Evolutionary conservation across 1,140 invertebrate genomes (phyloP).

Genomic region (Trichonephila inaurata): DNA sequence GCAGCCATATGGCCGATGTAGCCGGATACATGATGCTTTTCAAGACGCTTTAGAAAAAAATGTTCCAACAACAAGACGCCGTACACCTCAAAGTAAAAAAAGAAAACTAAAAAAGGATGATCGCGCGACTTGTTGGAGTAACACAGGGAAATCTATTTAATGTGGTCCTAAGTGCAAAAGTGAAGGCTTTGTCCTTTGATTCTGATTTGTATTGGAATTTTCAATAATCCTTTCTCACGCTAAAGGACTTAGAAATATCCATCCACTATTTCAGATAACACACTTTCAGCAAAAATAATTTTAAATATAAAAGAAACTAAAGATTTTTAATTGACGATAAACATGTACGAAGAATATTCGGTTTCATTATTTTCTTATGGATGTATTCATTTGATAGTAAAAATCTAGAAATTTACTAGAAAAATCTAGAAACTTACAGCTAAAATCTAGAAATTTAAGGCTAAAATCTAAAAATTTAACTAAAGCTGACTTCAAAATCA

Average conservation of each 20-base stretch:
- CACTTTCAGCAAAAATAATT: no score
- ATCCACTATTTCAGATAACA: background rate
- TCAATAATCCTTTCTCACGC: background rate
- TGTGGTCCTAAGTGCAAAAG: background rate
- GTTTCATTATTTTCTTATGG: no score
- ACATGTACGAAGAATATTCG: no score
- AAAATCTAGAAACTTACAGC: no score
- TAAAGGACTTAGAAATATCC: background rate
- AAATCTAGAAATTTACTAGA: no score
- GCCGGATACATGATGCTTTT: conserved; percentile 50
- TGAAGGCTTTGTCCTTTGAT: background rate
- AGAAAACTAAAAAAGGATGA: background rate
- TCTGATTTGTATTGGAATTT: background rate
- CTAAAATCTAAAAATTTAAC: no score
- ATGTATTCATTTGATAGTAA: no score
- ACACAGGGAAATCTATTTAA: background rate
- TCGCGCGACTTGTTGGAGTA: background rate
- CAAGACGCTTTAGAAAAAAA: background rate
- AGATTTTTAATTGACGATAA: no score
- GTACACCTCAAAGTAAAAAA: background rate
- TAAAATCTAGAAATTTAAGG: no score
- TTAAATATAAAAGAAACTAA: no score
- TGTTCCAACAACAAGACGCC: background rate
- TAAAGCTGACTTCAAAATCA: no score
- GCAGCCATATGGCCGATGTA: conserved; percentile 45